phyloP scores from a whole-genome alignment of 2,888 invertebrate genomes.

The Sicus ferrugineus region DNA sequence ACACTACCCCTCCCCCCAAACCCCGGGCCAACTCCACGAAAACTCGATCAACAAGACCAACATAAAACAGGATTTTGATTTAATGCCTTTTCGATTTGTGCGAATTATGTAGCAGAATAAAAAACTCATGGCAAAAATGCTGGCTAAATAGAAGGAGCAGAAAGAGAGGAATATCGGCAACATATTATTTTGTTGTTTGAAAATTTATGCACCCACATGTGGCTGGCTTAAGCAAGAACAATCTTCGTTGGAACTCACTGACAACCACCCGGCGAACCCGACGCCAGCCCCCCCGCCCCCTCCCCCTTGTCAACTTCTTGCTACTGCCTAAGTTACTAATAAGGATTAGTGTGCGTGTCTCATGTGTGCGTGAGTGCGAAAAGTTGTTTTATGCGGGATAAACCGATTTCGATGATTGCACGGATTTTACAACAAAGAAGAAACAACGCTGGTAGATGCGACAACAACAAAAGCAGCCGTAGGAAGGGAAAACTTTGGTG shows the following conservation, averaged over 20 bases:
- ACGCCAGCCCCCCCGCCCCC: not conserved
- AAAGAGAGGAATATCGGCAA: not conserved
- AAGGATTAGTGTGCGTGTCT: slow-evolving; percentile 33
- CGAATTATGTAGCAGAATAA: slow-evolving; percentile 27
- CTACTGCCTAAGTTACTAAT: not conserved
- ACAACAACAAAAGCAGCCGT: slow-evolving; percentile 20
- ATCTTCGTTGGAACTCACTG: no score
- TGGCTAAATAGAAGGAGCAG: not conserved
- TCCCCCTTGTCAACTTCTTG: not conserved
- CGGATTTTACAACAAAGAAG: slow-evolving; percentile 36
- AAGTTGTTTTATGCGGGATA: slow-evolving; percentile 29
- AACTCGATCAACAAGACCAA: not conserved
- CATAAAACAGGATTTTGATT: slow-evolving; percentile 26
- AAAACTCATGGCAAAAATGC: not conserved
- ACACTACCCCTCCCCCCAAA: not conserved
- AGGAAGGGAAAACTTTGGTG: slow-evolving; percentile 39
- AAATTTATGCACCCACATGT: slow-evolving; percentile 32
- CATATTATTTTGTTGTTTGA: not conserved
- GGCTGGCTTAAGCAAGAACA: not conserved
- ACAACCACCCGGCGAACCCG: no score
- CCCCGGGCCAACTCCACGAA: not conserved
- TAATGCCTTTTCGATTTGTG: slow-evolving; percentile 34
- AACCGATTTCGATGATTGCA: slow-evolving; percentile 39
- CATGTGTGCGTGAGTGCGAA: slow-evolving; percentile 35
- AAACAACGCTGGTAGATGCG: slow-evolving; percentile 28